Conservation (phyloP, 1,140 invertebrate genomes). For the Hycleus cichorii region DNA sequence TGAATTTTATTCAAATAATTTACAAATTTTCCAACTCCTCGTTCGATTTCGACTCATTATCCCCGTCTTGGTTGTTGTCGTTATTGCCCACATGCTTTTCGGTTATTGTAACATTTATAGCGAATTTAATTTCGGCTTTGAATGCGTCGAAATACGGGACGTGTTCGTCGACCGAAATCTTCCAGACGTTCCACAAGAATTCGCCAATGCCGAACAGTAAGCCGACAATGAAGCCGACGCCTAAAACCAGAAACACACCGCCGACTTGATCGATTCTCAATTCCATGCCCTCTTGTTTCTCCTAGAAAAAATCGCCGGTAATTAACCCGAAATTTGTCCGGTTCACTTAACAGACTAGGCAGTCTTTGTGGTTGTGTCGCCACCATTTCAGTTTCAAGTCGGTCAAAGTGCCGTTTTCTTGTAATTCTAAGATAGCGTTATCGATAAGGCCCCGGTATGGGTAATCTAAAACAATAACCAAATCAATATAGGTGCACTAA, state of each 20-base stretch:
- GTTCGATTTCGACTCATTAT: too few relatives aligned
- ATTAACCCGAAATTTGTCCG: too few relatives aligned
- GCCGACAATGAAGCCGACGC: constrained; percentile 57
- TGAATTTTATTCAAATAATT: too few relatives aligned
- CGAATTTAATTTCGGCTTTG: too few relatives aligned
- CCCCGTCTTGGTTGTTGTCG: too few relatives aligned
- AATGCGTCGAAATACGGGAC: constrained; percentile 35
- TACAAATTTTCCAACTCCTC: too few relatives aligned
- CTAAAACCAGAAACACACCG: constrained; percentile 81
- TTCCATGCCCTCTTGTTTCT: constrained; percentile 13
- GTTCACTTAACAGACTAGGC: too few relatives aligned
- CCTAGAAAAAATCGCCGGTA: not conserved
- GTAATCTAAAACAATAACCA: not conserved
- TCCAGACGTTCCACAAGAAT: constrained; percentile 71
- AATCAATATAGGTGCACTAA: too few relatives aligned
- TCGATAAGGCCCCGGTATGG: constrained; percentile 50
- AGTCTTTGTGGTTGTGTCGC: constrained; percentile 45
- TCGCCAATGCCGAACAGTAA: constrained; percentile 62
- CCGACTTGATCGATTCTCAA: constrained; percentile 67
- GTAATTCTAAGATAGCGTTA: constrained; percentile 66
- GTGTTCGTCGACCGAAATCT: constrained; percentile 67
- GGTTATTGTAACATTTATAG: too few relatives aligned
- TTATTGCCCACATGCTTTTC: too few relatives aligned
- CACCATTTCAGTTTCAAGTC: constrained; percentile 80
- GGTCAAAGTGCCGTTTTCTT: constrained; percentile 69